Base-by-base conservation (phyloP, 2,888 invertebrate species). In the Brachypalpus laphriformis region DNA sequence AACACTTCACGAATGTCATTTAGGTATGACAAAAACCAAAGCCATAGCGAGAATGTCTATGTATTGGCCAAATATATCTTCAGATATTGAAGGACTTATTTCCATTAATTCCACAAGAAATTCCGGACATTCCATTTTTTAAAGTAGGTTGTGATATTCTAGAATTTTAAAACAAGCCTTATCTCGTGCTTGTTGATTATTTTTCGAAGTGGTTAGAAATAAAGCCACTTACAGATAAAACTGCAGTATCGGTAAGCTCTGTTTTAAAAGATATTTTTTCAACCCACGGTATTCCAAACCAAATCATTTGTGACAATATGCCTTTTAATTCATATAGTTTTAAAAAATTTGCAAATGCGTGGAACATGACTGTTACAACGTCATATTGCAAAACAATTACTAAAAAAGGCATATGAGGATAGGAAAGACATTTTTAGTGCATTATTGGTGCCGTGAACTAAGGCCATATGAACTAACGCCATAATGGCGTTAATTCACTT, bases 1-100 rank as follows among this genome's bases (percentile, higher is more conserved):
- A 31, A 54, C 25, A 16, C 28, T 74, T 22, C 61, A 74, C 20
- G 28, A 74, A 59, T 68, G 61, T 28, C 71, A 80, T 37, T 49
- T 68, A 6, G 74, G 81, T 8, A 75, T 61, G 49, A 54, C 49
- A 2, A 82, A 75, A 49, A 76, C 63, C 2, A 65, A 61, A 37
- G 31, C 59, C n/a, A 42, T 56, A n/a, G 59, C 76, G 14, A 59
- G 61, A 65, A 40, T 59, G 20, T 11, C 59, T 25, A n/a, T 82
- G 8, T 82, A 82, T 20, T 75, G 74, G 82, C 82, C 76, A 16
- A 59, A 59, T 20, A 71, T 77, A 45, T 47, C 63, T 56, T 45
- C 56, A 28, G 63, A 75, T 22, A 76, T 68, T 40, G 82, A 83
- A 54, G 11, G 49, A 34, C 22, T 65, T n/a, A 65, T 31, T 49